Conservation (phyloP, 2,888 invertebrate genomes). For the Andricus curvator region DNA sequence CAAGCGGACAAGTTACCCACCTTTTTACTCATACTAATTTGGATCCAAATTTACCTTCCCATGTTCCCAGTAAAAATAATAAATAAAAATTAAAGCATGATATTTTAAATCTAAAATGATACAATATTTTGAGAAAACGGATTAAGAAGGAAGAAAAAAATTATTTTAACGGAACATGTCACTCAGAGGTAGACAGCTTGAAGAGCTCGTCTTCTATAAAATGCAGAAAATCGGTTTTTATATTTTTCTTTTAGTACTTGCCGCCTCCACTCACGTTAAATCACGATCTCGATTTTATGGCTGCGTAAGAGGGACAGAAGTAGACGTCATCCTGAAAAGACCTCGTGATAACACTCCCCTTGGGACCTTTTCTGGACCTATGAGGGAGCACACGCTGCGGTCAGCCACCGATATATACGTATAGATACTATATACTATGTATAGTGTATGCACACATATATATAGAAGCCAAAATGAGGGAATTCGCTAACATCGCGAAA, state of each 20-base stretch:
- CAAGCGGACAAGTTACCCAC: too few relatives aligned
- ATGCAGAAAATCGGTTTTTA: constrained; percentile 13
- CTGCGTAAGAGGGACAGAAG: constrained; percentile 49
- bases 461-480: constrained; percentile 61
- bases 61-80: too few relatives aligned
- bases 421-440: background rate
- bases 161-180: background rate
- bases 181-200: background rate
- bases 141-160: too few relatives aligned
- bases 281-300: constrained; percentile 32
- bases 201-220: background rate
- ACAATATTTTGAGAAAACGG: too few relatives aligned
- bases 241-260: constrained; percentile 23
- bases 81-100: too few relatives aligned
- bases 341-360: constrained; percentile 60
- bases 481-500: constrained; percentile 76
- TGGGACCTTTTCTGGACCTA: constrained; percentile 54
- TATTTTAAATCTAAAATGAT: too few relatives aligned
- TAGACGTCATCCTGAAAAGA: constrained; percentile 56
- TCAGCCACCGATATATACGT: constrained; percentile 59
- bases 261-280: constrained; percentile 23
- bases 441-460: constrained; percentile 31
- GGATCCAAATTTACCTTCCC: too few relatives aligned
- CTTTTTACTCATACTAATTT: too few relatives aligned
- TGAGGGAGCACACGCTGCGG: constrained; percentile 59